phyloP scores from a whole-genome alignment of 2,113 vertebrate genomes.

The Pluvianellus socialis region DNA sequence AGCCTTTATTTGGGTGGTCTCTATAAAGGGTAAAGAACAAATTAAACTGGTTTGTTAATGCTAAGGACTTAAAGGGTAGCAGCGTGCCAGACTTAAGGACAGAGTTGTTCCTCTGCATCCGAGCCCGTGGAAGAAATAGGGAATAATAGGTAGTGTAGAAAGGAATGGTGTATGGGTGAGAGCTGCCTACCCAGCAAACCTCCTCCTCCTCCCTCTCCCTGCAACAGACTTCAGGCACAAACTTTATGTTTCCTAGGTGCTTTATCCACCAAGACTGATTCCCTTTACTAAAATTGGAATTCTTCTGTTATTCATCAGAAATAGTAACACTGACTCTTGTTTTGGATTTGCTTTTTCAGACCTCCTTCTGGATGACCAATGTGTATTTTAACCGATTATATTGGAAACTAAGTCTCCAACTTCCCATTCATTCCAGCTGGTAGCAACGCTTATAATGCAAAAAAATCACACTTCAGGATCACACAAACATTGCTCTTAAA shows the following conservation, averaged over 20 bases:
- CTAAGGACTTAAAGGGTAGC: neutral
- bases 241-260: neutral
- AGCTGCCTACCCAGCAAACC: neutral
- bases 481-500: conserved; percentile 73
- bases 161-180: neutral
- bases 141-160: neutral
- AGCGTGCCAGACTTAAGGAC: neutral
- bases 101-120: neutral
- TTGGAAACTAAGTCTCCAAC: neutral
- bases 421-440: conserved; percentile 39
- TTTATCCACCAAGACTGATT: neutral
- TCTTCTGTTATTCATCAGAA: neutral
- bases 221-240: neutral
- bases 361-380: conserved; percentile 55
- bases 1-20: neutral
- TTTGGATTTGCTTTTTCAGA: conserved; percentile 60
- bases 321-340: conserved; percentile 6
- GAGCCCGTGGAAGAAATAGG: neutral
- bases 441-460: conserved; percentile 69
- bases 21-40: neutral
- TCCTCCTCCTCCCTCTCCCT: neutral
- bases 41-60: neutral
- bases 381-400: conserved; percentile 53
- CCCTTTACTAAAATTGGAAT: neutral
- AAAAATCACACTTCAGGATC: conserved; percentile 58